Base-by-base conservation (phyloP, 2,888 invertebrate species). In the Pristionchus exspectatus region DNA sequence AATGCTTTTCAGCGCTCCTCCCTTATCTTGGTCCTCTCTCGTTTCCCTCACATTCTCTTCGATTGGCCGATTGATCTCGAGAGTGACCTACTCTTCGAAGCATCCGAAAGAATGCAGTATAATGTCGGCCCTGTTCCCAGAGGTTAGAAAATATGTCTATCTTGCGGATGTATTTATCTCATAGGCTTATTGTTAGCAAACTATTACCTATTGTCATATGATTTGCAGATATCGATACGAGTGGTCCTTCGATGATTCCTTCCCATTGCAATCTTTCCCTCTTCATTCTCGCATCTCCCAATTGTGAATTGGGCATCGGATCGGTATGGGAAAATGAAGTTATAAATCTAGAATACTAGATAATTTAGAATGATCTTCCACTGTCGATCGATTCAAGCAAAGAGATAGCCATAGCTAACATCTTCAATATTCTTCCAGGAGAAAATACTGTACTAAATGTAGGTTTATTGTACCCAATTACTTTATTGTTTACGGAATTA, bases 1-100 rank as follows among this genome's bases (percentile, higher is more conserved):
- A 69, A 10, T 69, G 12, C 38, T 0, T 33, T 54, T 18, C 81
- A 81, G 81, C 50, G 81, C 27, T 44, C 81, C 0, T 50, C 50
- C 14, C 33, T 81, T 5, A 16, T 81, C n/a, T 21, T 2, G 10
- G 81, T 81, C n/a, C 81, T 81, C 50, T 81, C 81, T 81, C 81
- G 50, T 27, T 81, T 81, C 81, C 81, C 81, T 50, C 81, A 81
- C 50, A 81, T 81, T 81, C 81, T 81, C 5, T 12, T 81, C 54
- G 81, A 81, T 50, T 81, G 81, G 81, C 44, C 44, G 7, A n/a
- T 81, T n/a, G 81, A 81, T 7, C 7, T 81, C 18, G 54, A 81
- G n/a, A 14, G 7, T 30, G 81, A 81, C 54, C 14, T 50, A 0
- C 81, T 81, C 81, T 81, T 21, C 21, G 81, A 81, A 33, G 81